phyloP scores from a whole-genome alignment of 1,140 invertebrate genomes.

The Telenomus remus region DNA sequence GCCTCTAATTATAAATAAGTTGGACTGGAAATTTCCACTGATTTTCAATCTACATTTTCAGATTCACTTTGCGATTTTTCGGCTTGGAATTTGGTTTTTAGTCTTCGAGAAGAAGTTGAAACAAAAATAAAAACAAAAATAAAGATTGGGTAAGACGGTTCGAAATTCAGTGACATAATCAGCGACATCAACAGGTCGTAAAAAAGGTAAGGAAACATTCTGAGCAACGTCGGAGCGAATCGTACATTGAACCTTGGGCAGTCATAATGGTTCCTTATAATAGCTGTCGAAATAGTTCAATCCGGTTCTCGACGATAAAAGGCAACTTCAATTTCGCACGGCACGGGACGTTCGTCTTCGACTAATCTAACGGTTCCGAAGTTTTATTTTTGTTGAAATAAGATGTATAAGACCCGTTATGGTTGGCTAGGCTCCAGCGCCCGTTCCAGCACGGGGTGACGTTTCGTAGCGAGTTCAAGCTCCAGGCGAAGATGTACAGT shows the following conservation, averaged over 20 bases:
- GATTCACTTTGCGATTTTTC: too few species aligned
- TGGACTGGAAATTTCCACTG: too few species aligned
- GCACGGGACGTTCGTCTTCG: constrained; percentile 29
- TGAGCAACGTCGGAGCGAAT: background rate
- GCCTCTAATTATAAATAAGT: too few species aligned
- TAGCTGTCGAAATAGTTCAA: constrained; percentile 33
- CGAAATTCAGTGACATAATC: constrained; percentile 14
- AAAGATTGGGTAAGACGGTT: background rate
- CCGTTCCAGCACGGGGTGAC: constrained; percentile 41
- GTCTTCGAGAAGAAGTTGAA: too few species aligned
- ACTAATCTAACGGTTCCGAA: constrained; percentile 67
- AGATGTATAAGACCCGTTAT: constrained; percentile 66
- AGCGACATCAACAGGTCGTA: background rate
- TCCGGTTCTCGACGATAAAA: constrained; percentile 49
- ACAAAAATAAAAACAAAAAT: too few species aligned
- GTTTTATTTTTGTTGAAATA: constrained; percentile 68
- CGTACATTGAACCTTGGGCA: constrained; percentile 23
- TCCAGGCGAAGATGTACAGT: constrained; percentile 15
- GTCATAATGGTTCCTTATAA: constrained; percentile 17
- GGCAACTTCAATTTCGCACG: constrained; percentile 44
- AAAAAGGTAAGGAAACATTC: background rate
- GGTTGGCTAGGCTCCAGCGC: constrained; percentile 61
- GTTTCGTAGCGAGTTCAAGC: constrained; percentile 36
- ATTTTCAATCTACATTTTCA: too few species aligned
- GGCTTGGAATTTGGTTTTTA: too few species aligned